These are phyloP conservation scores for Corythornis madagascariensis DNA, from an alignment of 2,113 vertebrate species.

Conservation along the genomic window DNA sequence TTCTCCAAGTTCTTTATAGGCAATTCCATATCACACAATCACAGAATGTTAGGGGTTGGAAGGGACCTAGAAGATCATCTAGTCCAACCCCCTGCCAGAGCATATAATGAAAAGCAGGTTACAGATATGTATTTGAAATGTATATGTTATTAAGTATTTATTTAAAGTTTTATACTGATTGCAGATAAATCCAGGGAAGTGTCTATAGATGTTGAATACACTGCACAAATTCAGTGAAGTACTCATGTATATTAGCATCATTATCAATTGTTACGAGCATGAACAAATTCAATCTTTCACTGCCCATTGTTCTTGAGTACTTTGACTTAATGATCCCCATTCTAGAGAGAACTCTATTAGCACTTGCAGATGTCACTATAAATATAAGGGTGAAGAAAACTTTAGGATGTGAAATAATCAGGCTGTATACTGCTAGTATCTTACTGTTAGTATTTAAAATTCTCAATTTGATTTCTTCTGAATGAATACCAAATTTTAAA, in stretches of 20 bases:
- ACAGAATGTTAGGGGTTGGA: too few species aligned
- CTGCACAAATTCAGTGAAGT: slow-evolving; percentile 58
- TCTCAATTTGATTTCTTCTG: slow-evolving; percentile 52
- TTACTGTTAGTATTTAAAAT: slow-evolving; percentile 59
- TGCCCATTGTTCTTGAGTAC: slow-evolving; percentile 70
- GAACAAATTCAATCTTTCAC: slow-evolving; percentile 71
- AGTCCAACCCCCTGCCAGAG: too few species aligned
- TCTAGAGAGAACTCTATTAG: slow-evolving; percentile 67
- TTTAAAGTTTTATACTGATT: slow-evolving; percentile 71
- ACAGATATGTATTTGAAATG: slow-evolving; percentile 24
- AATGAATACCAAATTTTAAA: slow-evolving; percentile 45
- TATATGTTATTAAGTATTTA: slow-evolving; percentile 10
- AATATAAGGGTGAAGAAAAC: slow-evolving; percentile 49
- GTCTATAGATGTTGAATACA: slow-evolving; percentile 64
- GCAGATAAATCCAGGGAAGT: slow-evolving; percentile 45
- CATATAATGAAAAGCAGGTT: slow-evolving; percentile 34
- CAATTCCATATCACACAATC: not conserved
- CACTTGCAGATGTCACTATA: slow-evolving; percentile 70
- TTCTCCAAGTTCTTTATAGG: not conserved
- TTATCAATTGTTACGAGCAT: slow-evolving; percentile 64
- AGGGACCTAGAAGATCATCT: too few species aligned
- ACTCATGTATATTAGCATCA: slow-evolving; percentile 50
- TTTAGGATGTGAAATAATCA: slow-evolving; percentile 69
- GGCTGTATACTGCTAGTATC: slow-evolving; percentile 22
- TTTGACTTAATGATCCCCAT: slow-evolving; percentile 74